These are phyloP conservation scores for Andrena trimmerana DNA, from an alignment of 2,888 invertebrate species.

Conservation along the genomic window DNA sequence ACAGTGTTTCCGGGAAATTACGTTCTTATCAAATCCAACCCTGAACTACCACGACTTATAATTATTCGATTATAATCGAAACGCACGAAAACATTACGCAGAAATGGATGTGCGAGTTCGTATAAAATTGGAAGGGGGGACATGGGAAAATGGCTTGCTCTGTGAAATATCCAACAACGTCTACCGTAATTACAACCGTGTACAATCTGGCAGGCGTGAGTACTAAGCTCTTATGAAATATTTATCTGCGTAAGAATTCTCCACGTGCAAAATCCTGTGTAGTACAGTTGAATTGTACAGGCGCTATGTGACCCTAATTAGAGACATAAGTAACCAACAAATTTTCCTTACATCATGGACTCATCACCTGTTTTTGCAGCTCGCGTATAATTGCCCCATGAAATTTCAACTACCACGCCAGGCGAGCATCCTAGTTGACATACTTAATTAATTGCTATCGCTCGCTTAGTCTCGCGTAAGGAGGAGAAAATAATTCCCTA, in stretches of 20 bases:
- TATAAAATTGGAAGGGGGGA: not conserved
- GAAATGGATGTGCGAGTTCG: not conserved
- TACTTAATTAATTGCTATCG: constrained; percentile 27
- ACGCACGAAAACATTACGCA: not conserved
- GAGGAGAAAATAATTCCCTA: constrained; percentile 10
- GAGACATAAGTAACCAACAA: constrained; percentile 32
- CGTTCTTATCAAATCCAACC: too few species aligned
- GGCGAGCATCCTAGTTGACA: not conserved
- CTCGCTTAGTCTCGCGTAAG: not conserved
- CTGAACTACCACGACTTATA: not conserved
- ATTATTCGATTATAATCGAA: not conserved
- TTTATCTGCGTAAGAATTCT: constrained; percentile 23
- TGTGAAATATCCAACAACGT: constrained; percentile 17
- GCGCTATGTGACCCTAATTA: constrained; percentile 33
- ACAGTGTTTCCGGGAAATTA: too few species aligned
- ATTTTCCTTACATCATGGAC: constrained; percentile 24
- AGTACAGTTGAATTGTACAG: not conserved
- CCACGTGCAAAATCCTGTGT: not conserved
- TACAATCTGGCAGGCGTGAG: constrained; percentile 28
- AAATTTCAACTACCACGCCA: not conserved
- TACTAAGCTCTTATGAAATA: constrained; percentile 31
- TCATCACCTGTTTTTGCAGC: not conserved
- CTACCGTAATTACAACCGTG: constrained; percentile 18
- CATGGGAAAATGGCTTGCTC: not conserved
- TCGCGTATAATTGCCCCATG: not conserved